A percentile compares a stretch with the other conserved stretches of the same genome.
Evolutionary conservation across 2,888 invertebrate species (phyloP).

Genomic region (Synanthedon vespiformis): DNA sequence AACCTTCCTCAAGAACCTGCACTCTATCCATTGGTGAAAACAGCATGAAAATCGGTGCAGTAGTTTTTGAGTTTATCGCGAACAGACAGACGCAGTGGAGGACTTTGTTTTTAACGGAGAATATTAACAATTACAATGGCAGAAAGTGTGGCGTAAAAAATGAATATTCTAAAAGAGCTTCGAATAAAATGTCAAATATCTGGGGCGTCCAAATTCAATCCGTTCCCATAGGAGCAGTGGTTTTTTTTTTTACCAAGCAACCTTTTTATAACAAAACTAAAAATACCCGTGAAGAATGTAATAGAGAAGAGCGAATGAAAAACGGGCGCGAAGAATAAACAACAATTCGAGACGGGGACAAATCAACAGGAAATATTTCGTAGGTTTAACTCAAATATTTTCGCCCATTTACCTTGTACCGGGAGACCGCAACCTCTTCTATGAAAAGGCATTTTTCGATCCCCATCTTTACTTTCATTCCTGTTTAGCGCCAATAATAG

Average conservation of each 20-base stretch:
- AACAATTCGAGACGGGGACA: slow-evolving; percentile 18
- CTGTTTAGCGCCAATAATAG: slow-evolving; percentile 4
- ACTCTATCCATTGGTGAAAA: too few species aligned
- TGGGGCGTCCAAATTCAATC: slow-evolving; percentile 8
- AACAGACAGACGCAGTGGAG: too few species aligned
- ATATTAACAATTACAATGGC: too few species aligned
- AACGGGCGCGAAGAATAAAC: slow-evolving; percentile 8
- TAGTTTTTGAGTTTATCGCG: too few species aligned
- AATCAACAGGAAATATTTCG: slow-evolving; percentile 13
- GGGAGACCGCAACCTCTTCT: not conserved
- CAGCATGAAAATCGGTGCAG: too few species aligned
- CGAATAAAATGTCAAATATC: too few species aligned
- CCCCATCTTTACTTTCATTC: not conserved
- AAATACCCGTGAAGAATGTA: slow-evolving; percentile 34
- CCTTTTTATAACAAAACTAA: slow-evolving; percentile 7
- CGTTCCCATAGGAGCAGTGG: slow-evolving; percentile 25
- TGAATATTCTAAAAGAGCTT: too few species aligned
- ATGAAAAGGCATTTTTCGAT: not conserved
- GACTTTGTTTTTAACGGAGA: too few species aligned
- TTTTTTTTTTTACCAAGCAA: slow-evolving; percentile 40
- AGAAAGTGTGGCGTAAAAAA: too few species aligned
- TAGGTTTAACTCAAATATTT: not conserved
- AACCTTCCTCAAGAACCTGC: too few species aligned
- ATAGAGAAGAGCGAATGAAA: slow-evolving; percentile 16
- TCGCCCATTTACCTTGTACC: not conserved